phyloP scores from a whole-genome alignment of 2,113 vertebrate species.

The Planiliza haematocheilus region DNA sequence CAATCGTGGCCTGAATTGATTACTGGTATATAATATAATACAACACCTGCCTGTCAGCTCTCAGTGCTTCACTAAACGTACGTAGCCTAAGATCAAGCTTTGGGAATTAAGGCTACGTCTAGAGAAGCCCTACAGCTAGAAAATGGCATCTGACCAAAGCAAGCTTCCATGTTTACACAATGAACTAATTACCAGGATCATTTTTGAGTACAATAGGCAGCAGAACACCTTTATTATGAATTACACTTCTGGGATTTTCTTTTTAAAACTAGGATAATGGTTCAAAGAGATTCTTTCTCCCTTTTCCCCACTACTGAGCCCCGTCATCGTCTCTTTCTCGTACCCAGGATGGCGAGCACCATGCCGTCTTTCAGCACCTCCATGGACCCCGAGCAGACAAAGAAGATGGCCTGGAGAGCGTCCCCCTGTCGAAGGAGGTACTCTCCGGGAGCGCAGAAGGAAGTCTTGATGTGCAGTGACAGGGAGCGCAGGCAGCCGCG shows the following conservation, averaged over 20 bases:
- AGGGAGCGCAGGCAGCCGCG: constrained; percentile 96
- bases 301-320: not conserved
- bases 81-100: not conserved
- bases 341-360: constrained; percentile 98
- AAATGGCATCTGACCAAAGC: constrained; percentile 7
- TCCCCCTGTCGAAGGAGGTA: constrained; percentile 97
- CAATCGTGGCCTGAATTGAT: not conserved
- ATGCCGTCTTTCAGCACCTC: constrained; percentile 97
- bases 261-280: constrained; percentile 34
- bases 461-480: constrained; percentile 97
- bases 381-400: constrained; percentile 99
- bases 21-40: constrained; percentile 1
- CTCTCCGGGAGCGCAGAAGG: constrained; percentile 97
- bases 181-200: constrained; percentile 41
- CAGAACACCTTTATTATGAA: constrained; percentile 43
- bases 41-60: constrained; percentile 2
- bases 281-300: not conserved
- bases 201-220: constrained; percentile 39
- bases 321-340: constrained; percentile 49
- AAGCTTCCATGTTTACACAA: constrained; percentile 44
- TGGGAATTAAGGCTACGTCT: not conserved
- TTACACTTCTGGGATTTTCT: constrained; percentile 8
- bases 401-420: constrained; percentile 97
- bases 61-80: not conserved
- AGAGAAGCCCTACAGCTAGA: constrained; percentile 12